Evolutionary conservation across 37 sponge, comb jelly and placozoan species (phyloP), one percentile per base, ranked within the genome.

Genomic region (Halichondria panicea): DNA sequence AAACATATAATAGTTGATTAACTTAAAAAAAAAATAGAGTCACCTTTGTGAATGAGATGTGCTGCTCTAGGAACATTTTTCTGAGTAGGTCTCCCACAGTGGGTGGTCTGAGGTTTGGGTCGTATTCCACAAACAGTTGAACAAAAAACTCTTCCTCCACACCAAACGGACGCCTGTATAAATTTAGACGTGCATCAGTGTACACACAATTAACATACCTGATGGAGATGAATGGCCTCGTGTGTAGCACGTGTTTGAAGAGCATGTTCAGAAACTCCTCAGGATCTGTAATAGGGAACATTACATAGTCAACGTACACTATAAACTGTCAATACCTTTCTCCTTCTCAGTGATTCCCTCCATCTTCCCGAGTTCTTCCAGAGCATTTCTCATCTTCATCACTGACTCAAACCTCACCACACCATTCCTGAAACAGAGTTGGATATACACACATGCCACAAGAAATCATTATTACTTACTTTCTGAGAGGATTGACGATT

Each of bases 201-300:
- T n/a, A n/a, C n/a, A n/a, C n/a, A n/a, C n/a, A n/a, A n/a, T n/a
- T n/a, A n/a, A n/a, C n/a, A n/a, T n/a, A n/a, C n/a, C n/a, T n/a
- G n/a, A n/a, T n/a, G n/a, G n/a, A n/a, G n/a, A n/a, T n/a, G n/a
- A n/a, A n/a, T n/a, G n/a, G n/a, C n/a, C n/a, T n/a, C n/a, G n/a
- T n/a, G n/a, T n/a, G n/a, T n/a, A n/a, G n/a, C n/a, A n/a, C 80
- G 41, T 96, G 84, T 24, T 89, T 86, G 60, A 92, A 88, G 1
- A 97, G 57, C 81, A 93, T 54, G 60, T 92, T 97, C 43, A 97
- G 87, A 53, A 97, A 94, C 70, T 94, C 98, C 79, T 97, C 98
- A 42, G 98, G 98, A 86, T 96, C 96, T 92, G 68, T 52, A 18
- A 13, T 18, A 13, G 50, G 60, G n/a, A 59, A 27, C 52, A 48